These are phyloP conservation scores for Ophion obscuratus DNA, from an alignment of 2,888 invertebrate species.

Conservation along the genomic window DNA sequence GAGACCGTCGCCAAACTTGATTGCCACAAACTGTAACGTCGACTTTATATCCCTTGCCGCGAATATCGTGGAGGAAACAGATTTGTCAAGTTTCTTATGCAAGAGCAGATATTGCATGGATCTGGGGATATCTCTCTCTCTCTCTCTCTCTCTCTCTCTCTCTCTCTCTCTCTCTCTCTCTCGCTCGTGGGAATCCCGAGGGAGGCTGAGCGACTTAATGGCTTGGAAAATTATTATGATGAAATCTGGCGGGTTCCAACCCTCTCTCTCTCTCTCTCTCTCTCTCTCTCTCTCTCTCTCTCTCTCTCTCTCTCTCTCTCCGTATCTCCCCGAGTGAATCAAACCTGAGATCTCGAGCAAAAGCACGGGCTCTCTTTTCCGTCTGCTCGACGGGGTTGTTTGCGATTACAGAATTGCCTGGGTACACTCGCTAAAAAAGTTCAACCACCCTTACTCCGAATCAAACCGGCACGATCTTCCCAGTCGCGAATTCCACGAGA, in stretches of 20 bases:
- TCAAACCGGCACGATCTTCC: constrained; percentile 12
- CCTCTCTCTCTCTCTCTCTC: constrained; percentile 65
- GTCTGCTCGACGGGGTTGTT: constrained; percentile 69
- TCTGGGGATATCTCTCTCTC: constrained; percentile 32
- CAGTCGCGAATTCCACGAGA: constrained; percentile 42
- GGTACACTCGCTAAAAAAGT: constrained; percentile 50
- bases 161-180: constrained; percentile 12
- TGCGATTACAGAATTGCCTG: constrained; percentile 74
- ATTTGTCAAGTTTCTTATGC: constrained; percentile 69
- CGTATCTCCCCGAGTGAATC: constrained; percentile 48
- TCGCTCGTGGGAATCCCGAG: constrained; percentile 66
- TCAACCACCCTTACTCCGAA: constrained; percentile 25
- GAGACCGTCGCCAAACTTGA: constrained; percentile 38
- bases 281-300: constrained; percentile 50
- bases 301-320: background rate
- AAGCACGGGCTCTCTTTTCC: constrained; percentile 36
- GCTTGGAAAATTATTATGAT: constrained; percentile 83
- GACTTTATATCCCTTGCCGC: constrained; percentile 47
- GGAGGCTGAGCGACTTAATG: constrained; percentile 77
- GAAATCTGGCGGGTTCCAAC: constrained; percentile 78
- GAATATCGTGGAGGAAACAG: constrained; percentile 46
- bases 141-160: constrained; percentile 18
- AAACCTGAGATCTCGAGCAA: constrained; percentile 48
- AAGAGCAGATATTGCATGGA: constrained; percentile 63
- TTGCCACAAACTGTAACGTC: constrained; percentile 49